Base-by-base conservation (phyloP, 2,888 invertebrate genomes). In the Idaea dimidiata region DNA sequence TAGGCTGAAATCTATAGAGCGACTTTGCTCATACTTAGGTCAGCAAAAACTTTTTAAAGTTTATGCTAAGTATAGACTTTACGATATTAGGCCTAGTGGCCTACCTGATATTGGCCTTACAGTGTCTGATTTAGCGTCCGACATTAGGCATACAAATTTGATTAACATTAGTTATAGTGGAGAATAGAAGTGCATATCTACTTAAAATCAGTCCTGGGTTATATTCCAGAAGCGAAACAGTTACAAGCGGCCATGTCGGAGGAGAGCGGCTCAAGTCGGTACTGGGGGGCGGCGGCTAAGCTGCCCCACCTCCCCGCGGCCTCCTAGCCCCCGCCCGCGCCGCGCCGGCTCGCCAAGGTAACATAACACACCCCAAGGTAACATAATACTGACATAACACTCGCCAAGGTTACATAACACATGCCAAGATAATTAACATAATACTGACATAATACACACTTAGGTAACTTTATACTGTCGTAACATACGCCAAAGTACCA, bases 261-360 rank as follows among this genome's bases (percentile, higher is more conserved):
- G 76, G 90, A 91, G 77, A 85, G 87, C 74, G 84, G 83, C n/a
- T 76, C 80, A 71, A 69, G 71, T 70, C 80, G 87, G 62, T 89
- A 86, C 82, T 89, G 89, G 88, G 79, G 83, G 79, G 81, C 78
- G 82, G 91, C 82, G 61, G 71, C 68, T 87, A 94, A 84, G 91
- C 90, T 82, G 89, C 93, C 82, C 83, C 93, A 82, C 86, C 89
- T 89, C 78, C 90, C 89, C 82, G 91, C 90, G 76, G 89, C 92
- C 79, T 93, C 93, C 91, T 90, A 91, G 90, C 91, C 89, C 82
- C 87, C 90, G 88, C 89, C 87, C 73, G 87, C 90, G 88, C 89
- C 87, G 73, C 88, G 89, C 77, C 90, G 88, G 73, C 89, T 91
- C 79, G 88, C 89, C 77, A 92, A 91, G 89, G 91, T 91, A 71